Evolutionary conservation across 2,797 vertebrate genomes (phyloP).

Genomic region (Diplodus puntazzo): DNA sequence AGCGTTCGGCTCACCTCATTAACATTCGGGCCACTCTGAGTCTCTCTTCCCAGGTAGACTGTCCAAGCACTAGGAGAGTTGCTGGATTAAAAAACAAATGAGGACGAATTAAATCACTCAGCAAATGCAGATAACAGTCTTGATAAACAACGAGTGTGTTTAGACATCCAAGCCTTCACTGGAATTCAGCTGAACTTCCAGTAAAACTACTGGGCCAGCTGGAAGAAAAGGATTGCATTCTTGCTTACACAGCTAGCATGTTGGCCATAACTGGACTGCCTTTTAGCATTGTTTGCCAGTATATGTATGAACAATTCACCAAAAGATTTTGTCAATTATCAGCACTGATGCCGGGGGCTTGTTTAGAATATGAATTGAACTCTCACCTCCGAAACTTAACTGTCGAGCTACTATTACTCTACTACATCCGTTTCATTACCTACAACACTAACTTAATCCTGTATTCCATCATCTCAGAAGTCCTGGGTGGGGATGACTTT

Average conservation of each 20-base stretch:
- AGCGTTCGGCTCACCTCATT: constrained; percentile 47
- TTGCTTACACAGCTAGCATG: neutral
- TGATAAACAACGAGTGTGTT: neutral
- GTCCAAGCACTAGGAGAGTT: fast-evolving
- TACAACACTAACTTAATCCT: no score
- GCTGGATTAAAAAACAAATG: constrained; percentile 30
- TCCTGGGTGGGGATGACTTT: no score
- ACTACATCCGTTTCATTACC: no score
- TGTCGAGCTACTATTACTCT: no score
- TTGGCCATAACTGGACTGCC: neutral
- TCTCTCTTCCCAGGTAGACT: constrained; percentile 73
- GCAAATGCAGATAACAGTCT: neutral
- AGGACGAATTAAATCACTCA: neutral
- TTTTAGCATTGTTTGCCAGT: neutral
- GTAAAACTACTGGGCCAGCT: neutral
- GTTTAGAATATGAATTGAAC: no score
- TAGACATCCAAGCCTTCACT: neutral
- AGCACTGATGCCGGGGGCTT: neutral
- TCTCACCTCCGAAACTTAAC: no score
- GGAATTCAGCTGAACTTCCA: neutral
- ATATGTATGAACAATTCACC: no score
- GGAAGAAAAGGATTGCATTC: neutral
- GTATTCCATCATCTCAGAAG: no score
- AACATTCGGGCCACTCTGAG: constrained; percentile 63
- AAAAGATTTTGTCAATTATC: neutral